Evolutionary conservation across 2,113 vertebrate genomes (phyloP).

Genomic region (Lepus europaeus): DNA sequence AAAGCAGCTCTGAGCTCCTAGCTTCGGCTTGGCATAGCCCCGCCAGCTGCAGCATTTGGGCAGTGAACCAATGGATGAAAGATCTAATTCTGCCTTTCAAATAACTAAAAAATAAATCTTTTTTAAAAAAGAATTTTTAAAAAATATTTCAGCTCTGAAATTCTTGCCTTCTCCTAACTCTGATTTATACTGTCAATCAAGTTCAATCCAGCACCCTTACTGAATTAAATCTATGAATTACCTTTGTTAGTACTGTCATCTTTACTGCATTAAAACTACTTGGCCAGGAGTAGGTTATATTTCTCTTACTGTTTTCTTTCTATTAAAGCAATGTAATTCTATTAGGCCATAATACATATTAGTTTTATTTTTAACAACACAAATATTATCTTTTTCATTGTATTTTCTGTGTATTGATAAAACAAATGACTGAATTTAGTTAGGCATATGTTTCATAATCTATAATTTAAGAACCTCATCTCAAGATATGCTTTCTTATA

Average conservation of each 20-base stretch:
- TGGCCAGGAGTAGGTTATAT: conserved; percentile 24
- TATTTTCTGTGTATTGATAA: conserved; percentile 55
- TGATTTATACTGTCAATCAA: conserved; percentile 63
- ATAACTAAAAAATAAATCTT: no score
- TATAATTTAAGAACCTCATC: conserved; percentile 54
- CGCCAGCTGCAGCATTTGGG: no score
- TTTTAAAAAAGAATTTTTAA: conserved; percentile 16
- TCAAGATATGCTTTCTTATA: conserved; percentile 19
- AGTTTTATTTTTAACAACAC: conserved; percentile 55
- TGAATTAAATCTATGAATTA: conserved; percentile 70
- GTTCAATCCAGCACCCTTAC: conserved; percentile 36
- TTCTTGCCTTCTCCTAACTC: conserved; percentile 42
- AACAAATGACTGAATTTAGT: conserved; percentile 57
- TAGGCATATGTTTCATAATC: conserved; percentile 31
- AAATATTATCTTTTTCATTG: conserved; percentile 58
- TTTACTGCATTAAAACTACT: conserved; percentile 57
- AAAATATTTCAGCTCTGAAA: neutral
- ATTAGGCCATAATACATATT: neutral
- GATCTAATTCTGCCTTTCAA: no score
- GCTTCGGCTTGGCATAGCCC: no score
- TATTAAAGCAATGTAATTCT: conserved; percentile 62
- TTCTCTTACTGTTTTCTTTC: conserved; percentile 36
- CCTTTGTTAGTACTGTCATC: conserved; percentile 49
- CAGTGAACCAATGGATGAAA: no score
- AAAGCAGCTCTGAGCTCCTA: no score